Evolutionary conservation across 2,888 invertebrate genomes (phyloP), one percentile per base, ranked within the genome.

Genomic region (Dexiosoma caninum): DNA sequence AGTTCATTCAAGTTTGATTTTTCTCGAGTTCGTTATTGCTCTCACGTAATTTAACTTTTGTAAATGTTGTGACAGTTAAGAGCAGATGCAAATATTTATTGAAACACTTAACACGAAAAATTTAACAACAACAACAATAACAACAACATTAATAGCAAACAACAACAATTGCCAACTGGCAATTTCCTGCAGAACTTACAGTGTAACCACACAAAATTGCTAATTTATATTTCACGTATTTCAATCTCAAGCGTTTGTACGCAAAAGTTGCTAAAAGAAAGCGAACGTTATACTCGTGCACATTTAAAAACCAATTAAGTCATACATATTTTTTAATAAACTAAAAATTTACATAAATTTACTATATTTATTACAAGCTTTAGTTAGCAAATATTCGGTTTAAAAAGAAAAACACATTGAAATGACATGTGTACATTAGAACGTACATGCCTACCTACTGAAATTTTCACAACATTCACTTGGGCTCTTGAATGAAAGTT

Each of bases 21-120:
- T 27, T 14, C 35, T 35, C n/a, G 59, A 30, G 19, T 57, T 40
- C 57, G 51, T 76, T 76, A 53, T 44, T 19, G 32, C 46, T 35
- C 49, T 51, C 59, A 67, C 42, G 30, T 57, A 35, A 32, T 51
- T 42, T 66, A 75, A 60, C 49, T 59, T 67, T 6, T 35, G 35
- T 16, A 53, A 75, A 67, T 66, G 44, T 75, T 75, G 30, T 59
- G 49, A 67, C 57, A 44, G 59, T 49, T 67, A 51, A 67, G 42
- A 59, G 66, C 57, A 59, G 23, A 32, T 59, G 66, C 49, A 59
- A 67, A 75, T 51, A 67, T 75, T 75, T 67, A 40, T 75, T 46
- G n/a, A 30, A 59, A 59, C 59, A 51, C 42, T 75, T 66, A 59
- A 51, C 16, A 42, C 19, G 57, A 19, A 49, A 67, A 66, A 67